Evolutionary conservation across 2,888 invertebrate genomes (phyloP).

Genomic region (Nemoura dubitans): DNA sequence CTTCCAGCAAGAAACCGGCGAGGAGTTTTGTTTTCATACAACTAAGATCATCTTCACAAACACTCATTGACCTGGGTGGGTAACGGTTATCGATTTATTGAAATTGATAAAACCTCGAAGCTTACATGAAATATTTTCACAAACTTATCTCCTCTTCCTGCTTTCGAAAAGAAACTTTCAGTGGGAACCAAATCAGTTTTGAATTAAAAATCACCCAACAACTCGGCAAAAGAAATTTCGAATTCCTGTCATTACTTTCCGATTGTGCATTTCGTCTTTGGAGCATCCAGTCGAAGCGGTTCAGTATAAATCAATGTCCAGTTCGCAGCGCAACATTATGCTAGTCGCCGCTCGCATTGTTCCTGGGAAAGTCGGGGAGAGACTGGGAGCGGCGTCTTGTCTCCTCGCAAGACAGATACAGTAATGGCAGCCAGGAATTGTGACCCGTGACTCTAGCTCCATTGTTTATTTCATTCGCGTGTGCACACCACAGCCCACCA

Average conservation of each 20-base stretch:
- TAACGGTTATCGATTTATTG: not conserved
- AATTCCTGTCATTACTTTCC: not conserved
- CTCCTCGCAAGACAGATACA: constrained; percentile 2
- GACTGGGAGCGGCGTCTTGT: not conserved
- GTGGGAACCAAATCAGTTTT: not conserved
- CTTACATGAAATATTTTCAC: not conserved
- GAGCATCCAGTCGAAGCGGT: not conserved
- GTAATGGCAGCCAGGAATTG: constrained; percentile 2
- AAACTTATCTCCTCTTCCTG: not conserved
- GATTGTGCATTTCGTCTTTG: not conserved
- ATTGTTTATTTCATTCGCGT: constrained; percentile 37
- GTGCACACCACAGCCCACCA: not conserved
- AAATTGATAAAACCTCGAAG: not conserved
- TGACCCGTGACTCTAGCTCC: constrained; percentile 24
- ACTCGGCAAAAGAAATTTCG: not conserved
- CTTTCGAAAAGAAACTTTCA: not conserved
- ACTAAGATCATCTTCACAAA: not conserved
- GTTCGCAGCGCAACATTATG: not conserved
- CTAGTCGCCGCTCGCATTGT: not conserved
- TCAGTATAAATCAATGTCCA: not conserved
- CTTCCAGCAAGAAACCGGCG: not conserved
- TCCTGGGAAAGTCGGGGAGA: not conserved
- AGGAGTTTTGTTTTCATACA: not conserved
- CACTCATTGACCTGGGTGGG: not conserved
- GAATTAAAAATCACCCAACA: constrained; percentile 1